Evolutionary conservation across 2,113 vertebrate species (phyloP).

Genomic region (Coturnix japonica): DNA sequence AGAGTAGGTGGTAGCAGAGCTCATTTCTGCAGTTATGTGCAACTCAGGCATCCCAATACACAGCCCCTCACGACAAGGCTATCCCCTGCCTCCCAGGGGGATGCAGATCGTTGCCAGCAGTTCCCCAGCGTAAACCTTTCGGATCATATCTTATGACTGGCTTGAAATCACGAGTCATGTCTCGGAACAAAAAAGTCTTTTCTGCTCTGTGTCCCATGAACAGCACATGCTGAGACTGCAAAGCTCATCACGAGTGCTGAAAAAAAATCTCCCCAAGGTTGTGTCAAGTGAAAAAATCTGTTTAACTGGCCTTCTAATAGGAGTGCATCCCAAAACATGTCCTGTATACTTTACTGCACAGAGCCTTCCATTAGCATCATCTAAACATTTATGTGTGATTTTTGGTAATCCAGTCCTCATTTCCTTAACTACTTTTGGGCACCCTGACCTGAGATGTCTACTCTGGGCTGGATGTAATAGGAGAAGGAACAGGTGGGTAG

Average conservation of each 20-base stretch:
- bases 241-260: background rate
- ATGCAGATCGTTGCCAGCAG: background rate
- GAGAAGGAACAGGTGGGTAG: background rate
- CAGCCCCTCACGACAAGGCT: background rate
- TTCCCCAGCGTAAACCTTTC: background rate
- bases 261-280: background rate
- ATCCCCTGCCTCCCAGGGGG: background rate
- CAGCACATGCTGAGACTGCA: background rate
- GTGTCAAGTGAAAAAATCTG: background rate
- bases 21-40: background rate
- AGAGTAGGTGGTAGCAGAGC: background rate
- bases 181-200: background rate
- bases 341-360: background rate
- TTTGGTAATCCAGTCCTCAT: background rate
- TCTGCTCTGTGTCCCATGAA: background rate
- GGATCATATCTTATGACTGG: background rate
- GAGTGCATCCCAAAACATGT: background rate
- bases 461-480: background rate
- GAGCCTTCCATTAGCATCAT: background rate
- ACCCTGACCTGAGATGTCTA: background rate
- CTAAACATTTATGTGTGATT: background rate
- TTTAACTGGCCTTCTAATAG: background rate
- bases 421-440: background rate
- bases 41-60: background rate
- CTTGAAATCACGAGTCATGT: background rate